A percentile compares a stretch with the other conserved stretches of the same genome.
Conservation (phyloP, 2,113 vertebrate species). For the Cyprinodon brontotheroides region DNA sequence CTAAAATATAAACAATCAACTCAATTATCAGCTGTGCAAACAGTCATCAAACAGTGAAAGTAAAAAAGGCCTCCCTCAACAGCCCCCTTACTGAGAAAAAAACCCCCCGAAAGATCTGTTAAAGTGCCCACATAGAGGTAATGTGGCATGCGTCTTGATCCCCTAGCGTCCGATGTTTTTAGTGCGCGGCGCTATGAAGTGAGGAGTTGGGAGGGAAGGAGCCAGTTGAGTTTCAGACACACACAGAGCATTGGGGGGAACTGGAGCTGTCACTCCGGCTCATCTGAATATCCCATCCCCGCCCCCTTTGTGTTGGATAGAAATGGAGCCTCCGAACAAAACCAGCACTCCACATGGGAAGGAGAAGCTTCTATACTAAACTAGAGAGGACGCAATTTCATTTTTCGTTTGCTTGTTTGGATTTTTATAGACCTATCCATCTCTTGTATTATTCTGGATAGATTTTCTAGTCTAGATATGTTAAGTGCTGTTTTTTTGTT, state of each 20-base stretch:
- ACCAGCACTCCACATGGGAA: slow-evolving; percentile 56
- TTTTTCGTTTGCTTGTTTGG: neutral
- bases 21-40: slow-evolving; percentile 73
- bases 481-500: neutral
- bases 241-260: slow-evolving; percentile 89
- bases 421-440: neutral
- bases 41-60: slow-evolving; percentile 69
- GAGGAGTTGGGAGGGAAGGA: slow-evolving; percentile 89
- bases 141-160: slow-evolving; percentile 82
- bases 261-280: slow-evolving; percentile 89
- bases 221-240: slow-evolving; percentile 87
- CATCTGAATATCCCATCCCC: slow-evolving; percentile 93
- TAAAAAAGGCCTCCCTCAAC: slow-evolving; percentile 72
- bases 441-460: neutral
- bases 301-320: slow-evolving; percentile 80
- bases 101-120: slow-evolving; percentile 76
- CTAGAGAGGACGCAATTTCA: neutral
- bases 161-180: slow-evolving; percentile 89
- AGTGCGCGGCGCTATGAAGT: slow-evolving; percentile 82
- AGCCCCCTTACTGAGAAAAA: slow-evolving; percentile 73
- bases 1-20: slow-evolving; percentile 68
- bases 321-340: slow-evolving; percentile 73
- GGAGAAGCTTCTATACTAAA: slow-evolving; percentile 18
- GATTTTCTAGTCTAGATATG: neutral
- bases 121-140: slow-evolving; percentile 83